Conservation (phyloP, 2,797 vertebrate genomes). For the Xerus rutilus region DNA sequence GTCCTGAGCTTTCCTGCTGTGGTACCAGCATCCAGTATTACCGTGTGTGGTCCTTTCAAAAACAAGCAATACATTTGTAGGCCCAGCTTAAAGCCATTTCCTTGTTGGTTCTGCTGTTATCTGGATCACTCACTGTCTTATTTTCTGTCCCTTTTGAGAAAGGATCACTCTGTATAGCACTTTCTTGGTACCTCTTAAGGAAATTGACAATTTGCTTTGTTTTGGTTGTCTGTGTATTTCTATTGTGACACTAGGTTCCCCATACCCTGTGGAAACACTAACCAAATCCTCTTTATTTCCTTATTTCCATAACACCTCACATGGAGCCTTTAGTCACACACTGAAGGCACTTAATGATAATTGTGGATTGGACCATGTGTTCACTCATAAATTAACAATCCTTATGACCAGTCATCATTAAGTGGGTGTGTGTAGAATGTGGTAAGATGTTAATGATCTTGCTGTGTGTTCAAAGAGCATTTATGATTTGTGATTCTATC, state of each 20-base stretch:
- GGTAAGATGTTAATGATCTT: conserved; percentile 39
- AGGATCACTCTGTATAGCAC: neutral
- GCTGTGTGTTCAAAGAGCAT: conserved; percentile 29
- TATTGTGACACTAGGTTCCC: neutral
- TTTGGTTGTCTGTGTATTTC: neutral
- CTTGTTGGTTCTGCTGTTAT: neutral
- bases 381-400: neutral
- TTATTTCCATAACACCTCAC: neutral
- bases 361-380: neutral
- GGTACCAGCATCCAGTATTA: neutral
- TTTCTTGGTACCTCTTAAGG: neutral
- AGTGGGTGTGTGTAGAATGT: neutral
- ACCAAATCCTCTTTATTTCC: neutral
- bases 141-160: conserved; percentile 2
- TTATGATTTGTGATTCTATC: neutral
- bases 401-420: neutral
- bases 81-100: neutral
- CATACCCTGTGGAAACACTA: neutral
- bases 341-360: neutral
- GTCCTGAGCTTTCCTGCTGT: neutral
- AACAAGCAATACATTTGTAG: neutral
- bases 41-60: neutral
- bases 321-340: neutral
- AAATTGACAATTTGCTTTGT: neutral
- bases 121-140: neutral